A percentile compares a stretch with the other conserved stretches of the same genome.
Evolutionary conservation across 37 sponge, comb jelly and placozoan species (phyloP).

Genomic region (Chondrilla cf. caribensis): DNA sequence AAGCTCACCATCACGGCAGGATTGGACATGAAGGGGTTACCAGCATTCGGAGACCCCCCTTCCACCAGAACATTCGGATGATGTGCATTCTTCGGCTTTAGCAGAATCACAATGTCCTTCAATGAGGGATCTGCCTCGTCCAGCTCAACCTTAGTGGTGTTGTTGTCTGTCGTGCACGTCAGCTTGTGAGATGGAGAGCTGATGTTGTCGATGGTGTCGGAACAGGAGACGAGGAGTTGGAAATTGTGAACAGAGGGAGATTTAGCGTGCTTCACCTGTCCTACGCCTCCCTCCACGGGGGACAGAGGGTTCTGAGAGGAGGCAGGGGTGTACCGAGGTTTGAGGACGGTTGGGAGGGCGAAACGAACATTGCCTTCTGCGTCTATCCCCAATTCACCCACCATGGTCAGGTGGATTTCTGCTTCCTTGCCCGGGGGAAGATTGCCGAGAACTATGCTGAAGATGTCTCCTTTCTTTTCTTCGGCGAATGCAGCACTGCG

Average conservation of each 20-base stretch:
- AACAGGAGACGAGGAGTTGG: not conserved
- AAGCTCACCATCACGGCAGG: conserved; percentile 64
- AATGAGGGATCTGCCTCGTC: conserved; percentile 13
- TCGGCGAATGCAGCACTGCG: conserved; percentile 54
- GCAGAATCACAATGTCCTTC: conserved; percentile 51
- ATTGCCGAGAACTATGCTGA: conserved; percentile 61
- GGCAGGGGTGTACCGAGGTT: conserved; percentile 42
- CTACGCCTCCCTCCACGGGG: conserved; percentile 1
- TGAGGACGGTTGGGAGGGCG: conserved; percentile 40
- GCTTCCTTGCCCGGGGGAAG: conserved; percentile 60
- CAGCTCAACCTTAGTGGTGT: not conserved
- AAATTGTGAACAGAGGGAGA: conserved; percentile 44
- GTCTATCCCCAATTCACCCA: conserved; percentile 49
- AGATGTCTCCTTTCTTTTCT: conserved; percentile 62
- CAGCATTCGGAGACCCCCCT: not conserved
- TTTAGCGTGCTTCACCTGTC: conserved; percentile 14
- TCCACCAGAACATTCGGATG: conserved; percentile 32
- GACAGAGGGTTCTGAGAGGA: conserved; percentile 38
- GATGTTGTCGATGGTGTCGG: conserved; percentile 24
- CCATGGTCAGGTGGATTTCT: conserved; percentile 38
- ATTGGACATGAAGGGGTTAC: conserved; percentile 28
- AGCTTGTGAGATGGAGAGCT: conserved; percentile 62
- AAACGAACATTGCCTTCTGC: conserved; percentile 43
- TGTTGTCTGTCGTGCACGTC: not conserved
- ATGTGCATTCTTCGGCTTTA: conserved; percentile 37